phyloP scores from a whole-genome alignment of 2,113 vertebrate genomes.

The Bostrychus sinensis region DNA sequence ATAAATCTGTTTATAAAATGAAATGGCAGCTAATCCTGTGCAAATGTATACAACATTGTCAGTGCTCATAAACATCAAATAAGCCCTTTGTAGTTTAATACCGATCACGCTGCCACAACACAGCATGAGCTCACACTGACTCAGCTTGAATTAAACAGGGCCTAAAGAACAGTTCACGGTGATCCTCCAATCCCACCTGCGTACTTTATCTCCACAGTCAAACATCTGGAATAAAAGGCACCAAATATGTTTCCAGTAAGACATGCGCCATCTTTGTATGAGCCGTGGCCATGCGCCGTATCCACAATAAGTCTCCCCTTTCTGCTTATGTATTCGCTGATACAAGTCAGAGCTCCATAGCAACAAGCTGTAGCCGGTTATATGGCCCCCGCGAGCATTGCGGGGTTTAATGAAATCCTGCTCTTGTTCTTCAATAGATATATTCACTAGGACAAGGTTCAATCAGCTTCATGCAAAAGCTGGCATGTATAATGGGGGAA shows the following conservation, averaged over 20 bases:
- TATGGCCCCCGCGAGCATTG: slow-evolving; percentile 57
- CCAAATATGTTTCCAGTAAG: slow-evolving; percentile 26
- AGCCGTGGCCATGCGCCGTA: slow-evolving; percentile 42
- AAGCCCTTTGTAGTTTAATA: slow-evolving; percentile 9
- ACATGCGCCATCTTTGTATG: slow-evolving; percentile 37
- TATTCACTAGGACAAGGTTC: slow-evolving; percentile 1
- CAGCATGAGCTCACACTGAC: slow-evolving; percentile 7
- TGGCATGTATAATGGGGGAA: slow-evolving; percentile 15
- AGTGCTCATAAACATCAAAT: slow-evolving; percentile 1
- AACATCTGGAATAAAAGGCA: slow-evolving; percentile 48
- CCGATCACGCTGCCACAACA: slow-evolving; percentile 11
- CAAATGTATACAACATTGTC: slow-evolving; percentile 8
- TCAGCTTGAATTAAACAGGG: slow-evolving; percentile 17
- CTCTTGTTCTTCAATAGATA: slow-evolving; percentile 42
- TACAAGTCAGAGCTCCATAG: slow-evolving; percentile 68
- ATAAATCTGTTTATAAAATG: not conserved
- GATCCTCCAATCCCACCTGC: slow-evolving; percentile 31
- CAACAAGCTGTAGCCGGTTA: slow-evolving; percentile 71
- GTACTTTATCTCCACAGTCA: slow-evolving; percentile 27
- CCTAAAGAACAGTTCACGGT: slow-evolving; percentile 7
- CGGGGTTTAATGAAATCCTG: slow-evolving; percentile 65
- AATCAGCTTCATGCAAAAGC: slow-evolving; percentile 14
- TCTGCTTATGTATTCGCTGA: slow-evolving; percentile 65
- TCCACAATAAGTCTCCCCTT: slow-evolving; percentile 62
- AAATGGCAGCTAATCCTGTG: slow-evolving; percentile 8